These are phyloP conservation scores for Bubo bubo DNA, from an alignment of 2,113 vertebrate species.

Conservation along the genomic window DNA sequence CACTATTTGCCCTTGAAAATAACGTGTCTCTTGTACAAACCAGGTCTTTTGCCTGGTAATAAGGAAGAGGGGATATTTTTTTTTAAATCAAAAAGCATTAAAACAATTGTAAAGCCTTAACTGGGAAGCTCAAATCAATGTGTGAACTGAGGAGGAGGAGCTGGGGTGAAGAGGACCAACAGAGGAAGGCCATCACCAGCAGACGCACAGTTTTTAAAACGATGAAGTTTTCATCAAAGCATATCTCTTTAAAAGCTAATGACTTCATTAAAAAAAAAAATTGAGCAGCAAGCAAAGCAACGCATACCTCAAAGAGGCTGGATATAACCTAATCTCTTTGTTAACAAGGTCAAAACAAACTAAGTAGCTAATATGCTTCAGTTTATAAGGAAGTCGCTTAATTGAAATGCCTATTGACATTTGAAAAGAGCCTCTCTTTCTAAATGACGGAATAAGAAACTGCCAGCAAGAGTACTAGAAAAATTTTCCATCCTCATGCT, in stretches of 20 bases:
- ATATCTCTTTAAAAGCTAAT: not conserved
- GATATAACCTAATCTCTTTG: not conserved
- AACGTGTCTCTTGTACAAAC: fast-evolving
- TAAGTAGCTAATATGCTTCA: constrained; percentile 13
- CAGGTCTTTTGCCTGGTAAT: not conserved
- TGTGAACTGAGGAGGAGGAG: not conserved
- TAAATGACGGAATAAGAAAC: constrained; percentile 36
- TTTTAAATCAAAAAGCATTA: not conserved
- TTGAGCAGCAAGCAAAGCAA: not conserved
- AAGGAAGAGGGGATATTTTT: not conserved
- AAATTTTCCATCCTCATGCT: constrained; percentile 28
- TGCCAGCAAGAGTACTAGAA: not conserved
- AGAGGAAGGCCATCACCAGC: not conserved
- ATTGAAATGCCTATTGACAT: constrained; percentile 67
- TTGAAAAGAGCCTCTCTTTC: constrained; percentile 52
- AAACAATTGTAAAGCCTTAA: not conserved
- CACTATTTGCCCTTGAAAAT: not conserved
- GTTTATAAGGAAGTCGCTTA: constrained; percentile 45
- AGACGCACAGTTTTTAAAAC: not conserved
- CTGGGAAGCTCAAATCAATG: not conserved
- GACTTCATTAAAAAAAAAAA: not conserved
- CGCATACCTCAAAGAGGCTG: not conserved
- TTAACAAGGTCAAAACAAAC: constrained; percentile 58
- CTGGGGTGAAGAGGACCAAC: not conserved
- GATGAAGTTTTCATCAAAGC: not conserved